These are phyloP conservation scores for Enteromius thamalakanensis DNA, from an alignment of 2,797 vertebrate species.

Conservation along the genomic window DNA sequence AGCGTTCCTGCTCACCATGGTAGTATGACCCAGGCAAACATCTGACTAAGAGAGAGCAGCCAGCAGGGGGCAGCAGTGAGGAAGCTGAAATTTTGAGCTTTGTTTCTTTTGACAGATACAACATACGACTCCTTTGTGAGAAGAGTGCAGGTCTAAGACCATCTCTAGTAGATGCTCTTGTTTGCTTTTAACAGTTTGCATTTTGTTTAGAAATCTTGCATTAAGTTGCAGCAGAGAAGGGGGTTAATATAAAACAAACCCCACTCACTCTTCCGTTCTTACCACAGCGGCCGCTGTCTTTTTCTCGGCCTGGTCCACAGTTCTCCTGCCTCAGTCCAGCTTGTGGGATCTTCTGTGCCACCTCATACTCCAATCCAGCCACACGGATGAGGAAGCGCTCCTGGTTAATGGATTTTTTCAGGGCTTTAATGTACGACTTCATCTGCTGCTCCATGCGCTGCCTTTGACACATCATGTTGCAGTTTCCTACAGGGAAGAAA, in stretches of 20 bases:
- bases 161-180: neutral
- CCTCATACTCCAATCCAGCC: constrained; percentile 92
- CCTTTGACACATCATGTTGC: constrained; percentile 90
- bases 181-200: neutral
- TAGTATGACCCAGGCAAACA: constrained; percentile 95
- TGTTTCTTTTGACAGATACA: neutral
- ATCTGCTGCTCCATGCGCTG: constrained; percentile 93
- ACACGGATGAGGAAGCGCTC: constrained; percentile 94
- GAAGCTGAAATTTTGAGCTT: constrained; percentile 29
- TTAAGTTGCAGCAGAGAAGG: constrained; percentile 6
- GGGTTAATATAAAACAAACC: constrained; percentile 16
- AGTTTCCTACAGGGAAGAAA: constrained; percentile 77
- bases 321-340: constrained; percentile 74
- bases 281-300: constrained; percentile 91
- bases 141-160: neutral
- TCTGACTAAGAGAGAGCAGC: constrained; percentile 91
- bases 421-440: constrained; percentile 91
- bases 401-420: constrained; percentile 98
- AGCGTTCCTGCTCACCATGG: constrained; percentile 94
- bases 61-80: constrained; percentile 68
- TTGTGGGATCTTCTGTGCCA: constrained; percentile 88
- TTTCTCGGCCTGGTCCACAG: constrained; percentile 88
- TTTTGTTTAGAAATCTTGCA: neutral
- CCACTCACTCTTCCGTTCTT: constrained; percentile 70
- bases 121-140: neutral